Conservation (phyloP, 2,113 vertebrate genomes). For the Spilogale gracilis region DNA sequence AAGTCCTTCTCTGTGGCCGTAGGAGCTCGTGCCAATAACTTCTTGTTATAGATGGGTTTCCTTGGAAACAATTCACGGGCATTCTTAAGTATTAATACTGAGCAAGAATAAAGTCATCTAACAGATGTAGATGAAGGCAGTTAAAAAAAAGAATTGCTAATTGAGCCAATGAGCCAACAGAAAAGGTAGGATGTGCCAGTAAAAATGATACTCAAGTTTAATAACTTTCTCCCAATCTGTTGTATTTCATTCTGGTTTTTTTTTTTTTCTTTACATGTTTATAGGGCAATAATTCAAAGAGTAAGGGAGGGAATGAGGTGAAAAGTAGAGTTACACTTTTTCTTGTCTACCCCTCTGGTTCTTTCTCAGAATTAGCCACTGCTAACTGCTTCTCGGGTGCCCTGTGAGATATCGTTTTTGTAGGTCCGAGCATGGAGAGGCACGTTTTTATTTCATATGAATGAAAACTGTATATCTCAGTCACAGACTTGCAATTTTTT, state of each 20-base stretch:
- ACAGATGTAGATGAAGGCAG: not conserved
- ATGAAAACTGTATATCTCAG: not conserved
- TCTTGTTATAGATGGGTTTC: slow-evolving; percentile 76
- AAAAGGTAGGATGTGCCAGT: not conserved
- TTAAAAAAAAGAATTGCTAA: not conserved
- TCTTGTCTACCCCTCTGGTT: rapidly evolving
- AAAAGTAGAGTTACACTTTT: not conserved
- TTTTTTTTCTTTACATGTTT: not conserved
- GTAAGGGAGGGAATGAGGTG: not conserved
- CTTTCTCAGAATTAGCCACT: not conserved
- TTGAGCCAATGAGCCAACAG: slow-evolving; percentile 25
- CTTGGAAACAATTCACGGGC: slow-evolving; percentile 66
- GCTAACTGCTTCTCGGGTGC: not conserved
- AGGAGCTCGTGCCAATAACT: slow-evolving; percentile 67
- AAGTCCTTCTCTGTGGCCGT: slow-evolving; percentile 68
- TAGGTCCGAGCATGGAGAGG: not conserved
- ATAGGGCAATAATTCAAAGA: not conserved
- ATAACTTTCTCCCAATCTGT: not conserved
- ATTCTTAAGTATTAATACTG: slow-evolving; percentile 63
- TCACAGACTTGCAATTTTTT: not conserved
- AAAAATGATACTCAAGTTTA: slow-evolving; percentile 34
- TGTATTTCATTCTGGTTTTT: not conserved
- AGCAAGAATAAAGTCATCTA: slow-evolving; percentile 65
- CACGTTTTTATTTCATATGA: not conserved
- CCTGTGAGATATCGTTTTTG: not conserved